Conservation (phyloP, 1,140 invertebrate species). For the Dolichoris vasculosae region DNA sequence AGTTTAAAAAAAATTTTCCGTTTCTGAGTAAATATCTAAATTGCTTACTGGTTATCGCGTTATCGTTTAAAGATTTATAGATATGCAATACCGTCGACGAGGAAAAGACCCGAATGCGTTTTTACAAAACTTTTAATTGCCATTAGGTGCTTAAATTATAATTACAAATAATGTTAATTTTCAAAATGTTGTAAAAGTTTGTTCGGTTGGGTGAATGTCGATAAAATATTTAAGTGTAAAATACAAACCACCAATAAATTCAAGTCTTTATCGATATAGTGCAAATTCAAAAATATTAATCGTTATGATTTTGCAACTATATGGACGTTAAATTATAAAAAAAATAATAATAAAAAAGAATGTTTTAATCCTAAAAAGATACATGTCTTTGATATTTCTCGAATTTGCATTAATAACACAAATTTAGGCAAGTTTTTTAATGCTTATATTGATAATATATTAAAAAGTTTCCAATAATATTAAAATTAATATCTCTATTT, state of each 20-base stretch:
- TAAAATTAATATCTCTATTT: background rate
- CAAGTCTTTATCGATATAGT: no score
- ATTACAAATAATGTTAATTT: background rate
- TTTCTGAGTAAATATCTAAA: constrained; percentile 2
- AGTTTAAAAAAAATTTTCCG: constrained; percentile 10
- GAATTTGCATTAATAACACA: background rate
- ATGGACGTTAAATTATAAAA: background rate
- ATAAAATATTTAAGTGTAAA: background rate
- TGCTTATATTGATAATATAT: no score
- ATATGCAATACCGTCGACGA: background rate
- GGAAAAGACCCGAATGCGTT: background rate
- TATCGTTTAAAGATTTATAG: background rate
- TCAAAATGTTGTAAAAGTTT: background rate
- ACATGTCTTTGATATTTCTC: background rate
- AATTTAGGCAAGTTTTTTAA: background rate
- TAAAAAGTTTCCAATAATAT: background rate
- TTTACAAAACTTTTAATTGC: background rate
- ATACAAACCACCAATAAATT: background rate
- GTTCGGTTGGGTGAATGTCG: background rate
- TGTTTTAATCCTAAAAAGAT: background rate
- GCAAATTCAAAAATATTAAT: background rate
- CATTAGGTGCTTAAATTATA: background rate
- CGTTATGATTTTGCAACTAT: no score
- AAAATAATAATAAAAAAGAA: background rate
- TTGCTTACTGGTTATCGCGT: background rate